Base-by-base conservation (phyloP, 2,888 invertebrate species). In the Embidobia sp. region DNA sequence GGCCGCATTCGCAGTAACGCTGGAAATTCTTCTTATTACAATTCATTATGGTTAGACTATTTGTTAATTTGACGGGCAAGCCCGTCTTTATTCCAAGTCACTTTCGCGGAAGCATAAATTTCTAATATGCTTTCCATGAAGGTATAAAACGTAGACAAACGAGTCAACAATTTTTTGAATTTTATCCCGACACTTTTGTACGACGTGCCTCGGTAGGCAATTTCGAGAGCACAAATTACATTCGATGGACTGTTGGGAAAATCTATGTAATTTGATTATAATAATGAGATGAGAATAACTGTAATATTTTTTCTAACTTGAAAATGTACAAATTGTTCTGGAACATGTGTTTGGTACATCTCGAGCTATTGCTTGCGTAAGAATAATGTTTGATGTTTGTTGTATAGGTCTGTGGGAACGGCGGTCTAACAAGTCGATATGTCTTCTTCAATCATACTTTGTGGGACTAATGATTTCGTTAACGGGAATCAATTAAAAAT, bases 41-140 rank as follows among this genome's bases (percentile, higher is more conserved):
- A 59, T 66, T 74, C 64, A 59, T 59, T 74, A 49, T 44, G 53
- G 29, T 49, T 64, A 64, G 31, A 51, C 66, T 44, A 46, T 74
- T 74, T 66, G 49, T 59, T 74, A 74, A 74, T 53, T 64, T 57
- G 72, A 48, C 26, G 72, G 46, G 49, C n/a, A 42, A 44, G 44
- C 27, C 55, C 44, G 44, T 15, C 19, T 63, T 72, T 55, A 51
- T 31, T 51, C 27, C 19, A 42, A 51, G 48, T 55, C 64, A 70
- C 44, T 51, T 70, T 70, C 70, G 59, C 51, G 27, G 66, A 74
- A 74, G 15, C 66, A 59, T 64, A 64, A 73, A 73, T 73, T 64
- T 57, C 35, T 46, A 53, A 46, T 53, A 29, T 22, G 35, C 22
- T 42, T 70, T 70, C 61, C 46, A 2, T 37, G 61, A 61, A 61